Base-by-base conservation (phyloP, 1,140 invertebrate species). In the Meloidogyne exigua region DNA sequence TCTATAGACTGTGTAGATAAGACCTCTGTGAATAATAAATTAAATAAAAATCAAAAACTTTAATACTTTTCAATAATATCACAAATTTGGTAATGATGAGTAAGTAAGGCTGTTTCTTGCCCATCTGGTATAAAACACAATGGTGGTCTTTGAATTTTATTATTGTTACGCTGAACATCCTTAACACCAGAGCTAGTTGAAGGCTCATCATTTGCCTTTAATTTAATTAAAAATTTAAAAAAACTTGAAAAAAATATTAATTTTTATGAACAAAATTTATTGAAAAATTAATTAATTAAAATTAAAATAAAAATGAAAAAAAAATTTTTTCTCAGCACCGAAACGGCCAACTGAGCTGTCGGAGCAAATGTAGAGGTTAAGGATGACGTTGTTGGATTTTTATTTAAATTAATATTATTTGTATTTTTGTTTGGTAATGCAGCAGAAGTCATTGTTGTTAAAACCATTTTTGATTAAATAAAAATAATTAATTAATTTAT, bases 1-100 rank as follows among this genome's bases (percentile, higher is more conserved):
- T 89, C 95, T 91, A 85, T 95, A 91, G 42, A 98, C 94, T 83
- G 97, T 91, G 88, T 95, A 97, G 90, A 96, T 98, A 84, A 96
- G 95, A 79, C 96, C 96, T 90, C 96, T 99, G 42, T 9, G 21
- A n/a, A 26, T 90, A 42, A 92, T n/a, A 15, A 42, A 64, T 57
- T 21, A 0, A 79, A 72, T 36, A 70, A n/a, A 62, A n/a, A 26
- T 73, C 18, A 32, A 73, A 62, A 57, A 32, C 13, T 68, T n/a
- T 23, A 4, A 28, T 65, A 84, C 82, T 87, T 84, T 70, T 87
- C 85, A 32, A 87, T 76, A 23, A 84, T 73, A 68, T 84, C 85
- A 49, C 71, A 78, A 66, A 86, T 86, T 44, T 83, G 81, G 73
- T 84, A 87, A 70, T 83, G 83, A 74, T 87, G 83, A 0, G 84